Base-by-base conservation (phyloP, 2,113 vertebrate genomes). In the Brienomyrus longianalis region DNA sequence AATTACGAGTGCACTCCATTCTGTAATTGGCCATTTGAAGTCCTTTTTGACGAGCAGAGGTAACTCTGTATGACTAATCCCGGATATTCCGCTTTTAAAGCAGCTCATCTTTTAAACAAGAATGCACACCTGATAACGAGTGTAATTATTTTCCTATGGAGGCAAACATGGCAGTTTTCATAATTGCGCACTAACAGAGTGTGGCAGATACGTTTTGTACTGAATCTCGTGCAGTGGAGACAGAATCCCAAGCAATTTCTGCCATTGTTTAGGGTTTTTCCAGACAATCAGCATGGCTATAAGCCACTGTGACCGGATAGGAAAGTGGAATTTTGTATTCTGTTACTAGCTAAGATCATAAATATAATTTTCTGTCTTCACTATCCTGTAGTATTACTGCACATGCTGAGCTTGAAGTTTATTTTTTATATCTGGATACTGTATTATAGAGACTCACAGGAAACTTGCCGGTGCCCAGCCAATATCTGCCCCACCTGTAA, bases 51-150 rank as follows among this genome's bases (percentile, higher is more conserved):
- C 27, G 3, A 31, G 62, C 62, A 70, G 62, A 31, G 62, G 62
- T 70, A 70, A 31, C 77, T 23, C 74, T 15, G 88, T 66, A 39
- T 89, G 74, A 56, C 74, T 89, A 83, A 83, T 83, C 45, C 74
- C n/a, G 48, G 35, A 31, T 80, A 52, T 51, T 89, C 70, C 8
- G 7, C 19, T 83, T 23, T 39, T 31, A 43, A 39, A 56, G 35
- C 39, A 13, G 50, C 77, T 59, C 31, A 39, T 52, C 77, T 59
- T 83, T 54, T 56, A 74, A 83, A 83, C 74, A 89, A 77, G 45
- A 54, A 80, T 54, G 74, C 88, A 89, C 70, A 83, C 62, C 27
- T 83, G 31, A 83, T 89, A 43, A 50, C 70, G 31, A 83, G 74
- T 5, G 31, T 54, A 80, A 89, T 83, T 89, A 54, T 83, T 89